Base-by-base conservation (phyloP, 1,140 invertebrate genomes). In the Eupristina koningsbergeri region DNA sequence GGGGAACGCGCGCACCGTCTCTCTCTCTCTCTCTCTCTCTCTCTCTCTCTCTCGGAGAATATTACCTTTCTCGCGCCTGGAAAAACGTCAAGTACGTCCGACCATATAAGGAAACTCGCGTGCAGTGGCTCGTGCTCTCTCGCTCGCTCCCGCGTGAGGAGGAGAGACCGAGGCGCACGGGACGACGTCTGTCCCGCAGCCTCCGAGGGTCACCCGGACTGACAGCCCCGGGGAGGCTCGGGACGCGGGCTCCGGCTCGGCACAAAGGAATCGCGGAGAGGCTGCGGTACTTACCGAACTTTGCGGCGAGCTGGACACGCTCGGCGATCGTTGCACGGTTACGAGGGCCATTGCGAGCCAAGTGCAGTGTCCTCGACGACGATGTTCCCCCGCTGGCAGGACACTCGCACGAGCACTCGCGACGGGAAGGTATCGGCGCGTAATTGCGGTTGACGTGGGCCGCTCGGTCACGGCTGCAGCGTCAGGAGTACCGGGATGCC, bases 271-370 rank as follows among this genome's bases (percentile, higher is more conserved):
- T 5, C n/a, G 31, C 61, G 11, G 1, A 13, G 34, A 64, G 29
- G 31, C 29, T 71, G 22, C 22, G 0, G 39, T 74, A 93, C 93
- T 93, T 85, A 93, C 93, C 89, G 94, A 94, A 91, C 94, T 95
- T 89, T 93, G 94, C 63, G 94, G 94, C 86, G 94, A 95, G 91
- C 94, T 95, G 89, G 94, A 94, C 83, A 94, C 93, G 88, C 94
- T 95, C 84, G 95, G 95, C 83, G 95, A 95, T 86, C 95, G 93
- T 88, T 95, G 95, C 87, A 95, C 94, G 85, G 94, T 95, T 89
- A 95, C 95, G 90, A 95, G 93, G 89, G 95, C 94, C 95, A 95
- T 95, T n/a, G 41, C 58, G 3, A 69, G n/a, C n/a, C 22, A 45
- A 36, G 77, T 45, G 77, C 58, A 50, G 47, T 11, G 26, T 47